phyloP scores from a whole-genome alignment of 1,140 invertebrate genomes.

The Linepithema humile region DNA sequence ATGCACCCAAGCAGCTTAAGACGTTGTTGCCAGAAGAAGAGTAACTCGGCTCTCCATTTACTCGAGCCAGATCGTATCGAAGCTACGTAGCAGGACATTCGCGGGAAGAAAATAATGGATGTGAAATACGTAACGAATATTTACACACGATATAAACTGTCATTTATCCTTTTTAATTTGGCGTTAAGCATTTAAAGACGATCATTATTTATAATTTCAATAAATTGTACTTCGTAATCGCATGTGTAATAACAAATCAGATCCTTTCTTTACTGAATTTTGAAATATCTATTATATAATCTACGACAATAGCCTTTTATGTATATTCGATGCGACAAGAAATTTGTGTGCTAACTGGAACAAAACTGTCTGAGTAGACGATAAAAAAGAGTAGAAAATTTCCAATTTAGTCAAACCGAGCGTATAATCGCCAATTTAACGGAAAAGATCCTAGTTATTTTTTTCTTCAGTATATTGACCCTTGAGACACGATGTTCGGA shows the following conservation, averaged over 20 bases:
- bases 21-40: slow-evolving; percentile 76
- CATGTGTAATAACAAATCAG: not conserved
- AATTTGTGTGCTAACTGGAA: slow-evolving; percentile 63
- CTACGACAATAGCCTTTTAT: not conserved
- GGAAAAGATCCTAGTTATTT: slow-evolving; percentile 68
- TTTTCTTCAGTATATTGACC: slow-evolving; percentile 57
- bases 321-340: not conserved
- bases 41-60: slow-evolving; percentile 70
- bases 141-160: slow-evolving; percentile 24
- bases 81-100: slow-evolving; percentile 57
- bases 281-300: not conserved
- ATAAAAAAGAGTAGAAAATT: slow-evolving; percentile 77
- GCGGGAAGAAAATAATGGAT: slow-evolving; percentile 59
- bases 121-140: slow-evolving; percentile 44
- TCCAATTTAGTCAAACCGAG: slow-evolving; percentile 68
- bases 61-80: slow-evolving; percentile 65
- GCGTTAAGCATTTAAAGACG: not conserved
- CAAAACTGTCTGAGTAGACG: slow-evolving; percentile 64
- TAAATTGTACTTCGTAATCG: not conserved
- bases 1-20: slow-evolving; percentile 77
- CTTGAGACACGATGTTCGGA: slow-evolving; percentile 11
- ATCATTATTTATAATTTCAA: not conserved
- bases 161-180: slow-evolving; percentile 41
- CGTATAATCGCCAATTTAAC: slow-evolving; percentile 77
- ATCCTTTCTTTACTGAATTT: not conserved